A percentile compares a stretch with the other conserved stretches of the same genome.
phyloP scores from a whole-genome alignment of 2,113 vertebrate species.

The Solenodon paradoxus region DNA sequence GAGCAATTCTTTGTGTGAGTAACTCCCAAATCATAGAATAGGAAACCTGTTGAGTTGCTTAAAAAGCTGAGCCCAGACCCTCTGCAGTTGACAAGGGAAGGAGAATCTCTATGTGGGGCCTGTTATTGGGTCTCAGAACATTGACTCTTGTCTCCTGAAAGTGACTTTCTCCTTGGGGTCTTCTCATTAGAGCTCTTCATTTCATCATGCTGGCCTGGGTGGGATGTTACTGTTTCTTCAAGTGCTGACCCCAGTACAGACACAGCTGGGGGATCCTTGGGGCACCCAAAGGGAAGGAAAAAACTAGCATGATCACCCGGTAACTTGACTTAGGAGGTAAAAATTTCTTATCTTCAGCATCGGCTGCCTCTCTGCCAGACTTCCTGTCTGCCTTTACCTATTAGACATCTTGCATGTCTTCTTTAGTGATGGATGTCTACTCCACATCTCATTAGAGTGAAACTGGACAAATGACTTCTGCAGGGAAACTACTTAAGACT shows the following conservation, averaged over 20 bases:
- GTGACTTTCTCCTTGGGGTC: background rate
- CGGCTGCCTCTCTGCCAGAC: too few species aligned
- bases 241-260: background rate
- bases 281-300: background rate
- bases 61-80: background rate
- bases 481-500: background rate
- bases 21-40: background rate
- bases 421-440: background rate
- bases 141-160: background rate
- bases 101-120: background rate
- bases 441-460: background rate
- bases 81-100: background rate
- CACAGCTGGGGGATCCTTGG: background rate
- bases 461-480: background rate
- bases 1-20: background rate
- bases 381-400: background rate
- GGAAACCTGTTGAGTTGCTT: background rate
- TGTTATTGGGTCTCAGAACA: background rate
- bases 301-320: background rate
- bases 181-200: background rate
- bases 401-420: background rate
- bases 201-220: background rate
- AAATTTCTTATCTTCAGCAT: background rate
- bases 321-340: background rate
- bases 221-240: background rate